Base-by-base conservation (phyloP, 2,113 vertebrate genomes). In the Phalacrocorax pelagicus region DNA sequence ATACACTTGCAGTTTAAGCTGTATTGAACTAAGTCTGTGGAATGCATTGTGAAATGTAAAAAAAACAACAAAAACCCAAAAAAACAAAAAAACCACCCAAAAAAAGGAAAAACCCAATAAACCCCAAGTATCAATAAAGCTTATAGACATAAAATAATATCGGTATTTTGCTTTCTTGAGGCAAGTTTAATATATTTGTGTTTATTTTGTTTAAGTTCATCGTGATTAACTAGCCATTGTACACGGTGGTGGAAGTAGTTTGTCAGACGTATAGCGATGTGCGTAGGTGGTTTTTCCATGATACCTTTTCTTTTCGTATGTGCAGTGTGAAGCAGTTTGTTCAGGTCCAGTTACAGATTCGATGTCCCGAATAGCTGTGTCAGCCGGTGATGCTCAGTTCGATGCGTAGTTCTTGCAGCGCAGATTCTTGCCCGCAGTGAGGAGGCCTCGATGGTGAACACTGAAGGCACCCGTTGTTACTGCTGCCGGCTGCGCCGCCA, bases 1-100 rank as follows among this genome's bases (percentile, higher is more conserved):
- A 98, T 98, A 98, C 97, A 98, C 97, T 99, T 98, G 98, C 99
- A 98, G 99, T 98, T 98, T 98, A 98, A 98, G 98, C 98, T 98
- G 98, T 98, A 86, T 96, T 98, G 98, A 99, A 98, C 97, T 99
- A 98, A 97, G 98, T 99, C 98, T 99, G 98, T 99, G 99, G 99
- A 99, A 99, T 99, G 99, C 99, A 98, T 99, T 99, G 99, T 99
- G 99, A 99, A 98, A 98, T 99, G 98, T 99, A 98, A 99, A 99
- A 98, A 65, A 36, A 38, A 23, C 74, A 62, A 36, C 38, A n/a
- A 98, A 98, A 10, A 14, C 9, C 29, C 13, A 44, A 44, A 44
- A 32, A 18, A 34, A n/a, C n/a, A 34, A 46, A 57, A 49, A 5
- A 17, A 16, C 17, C 44, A 44, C 46, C 46, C 46, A 46, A 46